These are phyloP conservation scores for Hoplodrina ambigua DNA, from an alignment of 2,888 invertebrate species.

Conservation along the genomic window DNA sequence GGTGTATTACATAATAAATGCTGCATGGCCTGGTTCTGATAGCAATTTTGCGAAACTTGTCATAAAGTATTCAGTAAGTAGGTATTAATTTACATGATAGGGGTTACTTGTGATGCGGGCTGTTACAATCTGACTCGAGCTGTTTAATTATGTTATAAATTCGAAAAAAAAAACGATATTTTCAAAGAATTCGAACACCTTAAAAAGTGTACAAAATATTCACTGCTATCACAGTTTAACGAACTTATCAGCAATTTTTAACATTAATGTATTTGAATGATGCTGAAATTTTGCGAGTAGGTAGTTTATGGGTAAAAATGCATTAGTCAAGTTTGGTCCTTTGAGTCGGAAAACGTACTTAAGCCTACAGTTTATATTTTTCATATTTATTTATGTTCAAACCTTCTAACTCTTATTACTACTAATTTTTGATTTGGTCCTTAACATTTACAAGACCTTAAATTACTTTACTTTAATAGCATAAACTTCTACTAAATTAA, in stretches of 20 bases:
- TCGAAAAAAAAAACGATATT: neutral
- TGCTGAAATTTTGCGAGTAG: no score
- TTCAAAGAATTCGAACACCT: no score
- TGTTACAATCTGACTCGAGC: constrained; percentile 20
- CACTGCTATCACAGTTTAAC: no score
- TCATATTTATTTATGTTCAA: no score
- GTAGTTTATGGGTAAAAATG: no score
- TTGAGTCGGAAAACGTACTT: neutral
- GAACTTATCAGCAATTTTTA: neutral
- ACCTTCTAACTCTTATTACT: neutral
- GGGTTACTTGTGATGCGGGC: constrained; percentile 59
- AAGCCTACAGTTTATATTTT: no score
- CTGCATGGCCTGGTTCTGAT: constrained; percentile 54
- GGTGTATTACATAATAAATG: constrained; percentile 32
- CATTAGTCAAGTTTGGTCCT: neutral
- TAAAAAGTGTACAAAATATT: no score
- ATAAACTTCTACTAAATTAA: constrained; percentile 14
- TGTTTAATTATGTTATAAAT: constrained; percentile 6
- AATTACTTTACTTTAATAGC: constrained; percentile 13
- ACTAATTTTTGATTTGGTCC: neutral
- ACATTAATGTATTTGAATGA: no score
- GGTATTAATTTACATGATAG: constrained; percentile 53
- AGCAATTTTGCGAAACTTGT: constrained; percentile 57
- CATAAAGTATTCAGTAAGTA: constrained; percentile 40
- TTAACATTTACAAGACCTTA: constrained; percentile 23